A percentile compares a stretch with the other conserved stretches of the same genome.
phyloP scores from a whole-genome alignment of 2,797 vertebrate species.

The Phylloscopus collybita region DNA sequence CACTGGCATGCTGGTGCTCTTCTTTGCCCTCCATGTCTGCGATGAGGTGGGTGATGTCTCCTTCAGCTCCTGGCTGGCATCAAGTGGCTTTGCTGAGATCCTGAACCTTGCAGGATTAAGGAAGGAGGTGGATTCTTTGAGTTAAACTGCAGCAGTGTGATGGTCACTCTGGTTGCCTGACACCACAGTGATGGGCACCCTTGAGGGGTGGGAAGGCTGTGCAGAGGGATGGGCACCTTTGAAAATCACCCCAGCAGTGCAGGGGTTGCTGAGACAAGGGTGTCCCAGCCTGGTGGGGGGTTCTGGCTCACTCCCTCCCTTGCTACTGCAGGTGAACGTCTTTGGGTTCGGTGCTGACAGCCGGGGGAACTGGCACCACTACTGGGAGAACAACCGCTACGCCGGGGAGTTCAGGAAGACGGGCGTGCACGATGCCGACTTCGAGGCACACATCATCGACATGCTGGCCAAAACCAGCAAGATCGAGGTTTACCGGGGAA shows the following conservation, averaged over 20 bases:
- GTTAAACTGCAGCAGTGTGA: not conserved
- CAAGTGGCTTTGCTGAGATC: not conserved
- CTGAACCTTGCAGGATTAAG: not conserved
- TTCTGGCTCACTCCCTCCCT: not conserved
- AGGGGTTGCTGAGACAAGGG: rapidly evolving
- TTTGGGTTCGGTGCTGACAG: constrained; percentile 97
- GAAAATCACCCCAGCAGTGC: rapidly evolving
- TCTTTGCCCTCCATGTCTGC: constrained; percentile 96
- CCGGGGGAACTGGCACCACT: constrained; percentile 98
- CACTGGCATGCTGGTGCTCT: constrained; percentile 97
- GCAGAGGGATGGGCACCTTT: not conserved
- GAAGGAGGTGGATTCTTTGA: not conserved
- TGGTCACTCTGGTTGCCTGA: not conserved
- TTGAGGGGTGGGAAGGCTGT: rapidly evolving
- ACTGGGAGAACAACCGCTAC: constrained; percentile 99
- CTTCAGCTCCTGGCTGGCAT: not conserved
- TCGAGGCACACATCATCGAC: constrained; percentile 93
- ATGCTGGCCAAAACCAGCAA: constrained; percentile 90
- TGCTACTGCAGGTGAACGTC: constrained; percentile 87
- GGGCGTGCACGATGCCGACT: constrained; percentile 95
- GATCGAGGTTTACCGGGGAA: constrained; percentile 92
- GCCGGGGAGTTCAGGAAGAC: constrained; percentile 98
- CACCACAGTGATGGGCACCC: not conserved
- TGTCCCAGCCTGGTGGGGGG: rapidly evolving
- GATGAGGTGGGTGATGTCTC: constrained; percentile 86